Base-by-base conservation (phyloP, 2,888 invertebrate genomes). In the Callinectes sapidus region DNA sequence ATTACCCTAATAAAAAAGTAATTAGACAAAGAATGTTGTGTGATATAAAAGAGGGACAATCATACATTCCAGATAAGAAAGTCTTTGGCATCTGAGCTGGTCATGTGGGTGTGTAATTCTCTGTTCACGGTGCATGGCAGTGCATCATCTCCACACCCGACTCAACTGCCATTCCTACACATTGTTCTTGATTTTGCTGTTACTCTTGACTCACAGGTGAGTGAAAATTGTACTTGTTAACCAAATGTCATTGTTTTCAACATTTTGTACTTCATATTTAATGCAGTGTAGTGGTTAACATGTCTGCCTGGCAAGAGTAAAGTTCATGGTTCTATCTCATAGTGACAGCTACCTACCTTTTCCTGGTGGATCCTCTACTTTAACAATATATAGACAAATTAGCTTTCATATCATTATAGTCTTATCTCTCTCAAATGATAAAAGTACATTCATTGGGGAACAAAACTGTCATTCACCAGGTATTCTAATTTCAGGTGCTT, bases 191-290 rank as follows among this genome's bases (percentile, higher is more conserved):
- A 90, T 13, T 85, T 93, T 16, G 13, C 89, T 35, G 55, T 93
- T 71, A 66, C 91, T n/a, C 89, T 90, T 13, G 55, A 91, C 54
- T 66, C 61, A 13, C 39, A 86, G 86, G 92, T 93, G 77, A 92
- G 87, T 48, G n/a, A 66, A 61, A 18, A n/a, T 90, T 90, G 42
- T 71, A 28, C 71, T 28, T 71, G 5, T n/a, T 71, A 13, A 48
- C 8, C n/a, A 71, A n/a, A 71, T 10, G 13, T 28, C n/a, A 28
- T 13, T 71, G 28, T 71, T 71, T 28, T 71, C n/a, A 71, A 13
- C 28, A 71, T n/a, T 28, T 28, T 28, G 28, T 71, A 28, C 23
- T 23, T 23, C 1, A 1, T 1, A 23, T 61, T 2, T 61, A 61
- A 61, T 61, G 16, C 1, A 10, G 48, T 48, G 48, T 48, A 48